phyloP scores from a whole-genome alignment of 2,113 vertebrate species.

The Erythrolamprus reginae region DNA sequence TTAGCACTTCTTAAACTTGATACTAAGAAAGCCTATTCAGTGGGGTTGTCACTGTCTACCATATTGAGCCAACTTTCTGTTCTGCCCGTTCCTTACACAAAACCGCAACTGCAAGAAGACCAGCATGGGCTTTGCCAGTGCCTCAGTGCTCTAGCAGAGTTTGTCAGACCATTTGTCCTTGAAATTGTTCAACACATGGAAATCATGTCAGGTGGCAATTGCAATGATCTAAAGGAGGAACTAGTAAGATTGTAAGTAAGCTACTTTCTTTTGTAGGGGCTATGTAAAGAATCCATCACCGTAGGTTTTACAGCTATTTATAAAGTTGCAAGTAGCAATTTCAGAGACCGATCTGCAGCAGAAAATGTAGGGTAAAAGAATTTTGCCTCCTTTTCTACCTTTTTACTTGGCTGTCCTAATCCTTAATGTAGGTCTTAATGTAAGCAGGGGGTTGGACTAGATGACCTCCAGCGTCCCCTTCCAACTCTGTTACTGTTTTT shows the following conservation, averaged over 20 bases:
- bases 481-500: too few species aligned
- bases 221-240: constrained; percentile 76
- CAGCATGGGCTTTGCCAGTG: constrained; percentile 78
- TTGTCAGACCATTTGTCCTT: constrained; percentile 80
- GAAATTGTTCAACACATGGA: constrained; percentile 67
- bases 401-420: too few species aligned
- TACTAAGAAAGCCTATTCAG: constrained; percentile 71
- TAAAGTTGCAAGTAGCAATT: background rate
- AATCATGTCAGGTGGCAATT: constrained; percentile 51
- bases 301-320: too few species aligned
- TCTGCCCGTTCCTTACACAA: constrained; percentile 87
- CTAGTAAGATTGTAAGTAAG: constrained; percentile 86
- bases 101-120: constrained; percentile 80
- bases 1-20: constrained; percentile 80
- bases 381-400: background rate
- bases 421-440: too few species aligned
- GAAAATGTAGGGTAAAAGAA: background rate
- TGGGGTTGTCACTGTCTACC: constrained; percentile 78
- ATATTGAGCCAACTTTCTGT: constrained; percentile 80
- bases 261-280: background rate
- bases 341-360: background rate
- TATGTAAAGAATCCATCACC: background rate
- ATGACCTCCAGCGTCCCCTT: too few species aligned
- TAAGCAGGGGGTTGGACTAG: too few species aligned
- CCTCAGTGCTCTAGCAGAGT: constrained; percentile 74